Conservation (phyloP, 1,140 invertebrate species). For the Caenorhabditis remanei region DNA sequence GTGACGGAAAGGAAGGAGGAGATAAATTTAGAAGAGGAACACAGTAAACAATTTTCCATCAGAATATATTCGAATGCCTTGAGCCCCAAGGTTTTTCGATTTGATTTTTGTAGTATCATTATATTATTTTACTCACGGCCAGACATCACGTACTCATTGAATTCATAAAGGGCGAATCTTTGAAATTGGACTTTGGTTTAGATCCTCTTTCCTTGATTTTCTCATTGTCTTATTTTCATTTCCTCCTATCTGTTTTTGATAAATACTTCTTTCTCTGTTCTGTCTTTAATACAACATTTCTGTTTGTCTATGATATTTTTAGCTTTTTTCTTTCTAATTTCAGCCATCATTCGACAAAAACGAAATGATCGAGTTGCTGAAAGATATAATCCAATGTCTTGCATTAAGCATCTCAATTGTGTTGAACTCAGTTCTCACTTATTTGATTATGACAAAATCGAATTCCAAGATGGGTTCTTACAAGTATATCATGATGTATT, state of each 20-base stretch:
- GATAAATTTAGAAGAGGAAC: too few species aligned
- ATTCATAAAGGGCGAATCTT: too few species aligned
- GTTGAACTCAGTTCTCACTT: background rate
- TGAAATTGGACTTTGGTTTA: too few species aligned
- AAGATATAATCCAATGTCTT: background rate
- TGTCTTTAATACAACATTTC: background rate
- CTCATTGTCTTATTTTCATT: too few species aligned
- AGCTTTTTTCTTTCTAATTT: background rate
- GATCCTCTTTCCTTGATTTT: too few species aligned
- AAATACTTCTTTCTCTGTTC: background rate
- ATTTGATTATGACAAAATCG: conserved; percentile 10
- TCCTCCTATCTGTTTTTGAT: background rate
- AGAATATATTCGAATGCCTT: too few species aligned
- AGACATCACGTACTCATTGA: too few species aligned
- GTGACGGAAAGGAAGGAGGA: too few species aligned
- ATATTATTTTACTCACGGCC: too few species aligned
- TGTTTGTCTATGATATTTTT: background rate
- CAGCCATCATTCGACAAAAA: background rate
- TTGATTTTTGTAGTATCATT: too few species aligned
- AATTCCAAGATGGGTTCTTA: conserved; percentile 6
- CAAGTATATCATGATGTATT: conserved; percentile 26
- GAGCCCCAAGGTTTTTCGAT: too few species aligned
- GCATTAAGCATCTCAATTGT: background rate
- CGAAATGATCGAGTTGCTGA: conserved; percentile 1
- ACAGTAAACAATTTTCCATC: too few species aligned